phyloP scores from a whole-genome alignment of 2,113 vertebrate genomes.

The Catagonus wagneri region DNA sequence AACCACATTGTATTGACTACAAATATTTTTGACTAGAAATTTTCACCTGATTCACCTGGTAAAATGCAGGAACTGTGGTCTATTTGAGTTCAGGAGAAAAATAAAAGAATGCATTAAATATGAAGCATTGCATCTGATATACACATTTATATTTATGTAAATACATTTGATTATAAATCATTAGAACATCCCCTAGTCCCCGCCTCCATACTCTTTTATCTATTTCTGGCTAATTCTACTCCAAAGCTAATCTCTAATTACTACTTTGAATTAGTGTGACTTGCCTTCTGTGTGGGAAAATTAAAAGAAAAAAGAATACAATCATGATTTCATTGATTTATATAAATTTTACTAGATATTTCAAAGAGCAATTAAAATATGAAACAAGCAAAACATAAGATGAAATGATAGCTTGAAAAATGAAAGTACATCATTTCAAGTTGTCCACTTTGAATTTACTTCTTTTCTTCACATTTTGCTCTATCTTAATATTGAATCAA shows the following conservation, averaged over 20 bases:
- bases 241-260: constrained; percentile 6
- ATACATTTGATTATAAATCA: background rate
- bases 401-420: background rate
- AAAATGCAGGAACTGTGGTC: background rate
- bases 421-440: constrained; percentile 19
- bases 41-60: background rate
- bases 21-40: background rate
- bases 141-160: background rate
- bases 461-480: constrained; percentile 39
- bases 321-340: background rate
- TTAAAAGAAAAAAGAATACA: background rate
- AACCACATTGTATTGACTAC: background rate
- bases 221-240: background rate
- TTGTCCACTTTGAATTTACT: constrained; percentile 31
- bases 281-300: background rate
- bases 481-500: background rate
- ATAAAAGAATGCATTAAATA: background rate
- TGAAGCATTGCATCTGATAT: background rate
- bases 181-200: background rate
- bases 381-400: constrained; percentile 42
- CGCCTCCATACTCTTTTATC: background rate
- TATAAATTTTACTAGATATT: constrained; percentile 22
- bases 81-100: background rate
- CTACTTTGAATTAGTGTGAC: background rate
- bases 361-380: background rate